Evolutionary conservation across 2,888 invertebrate species (phyloP), one percentile per base, ranked within the genome.

Genomic region (Apotomis capreana): DNA sequence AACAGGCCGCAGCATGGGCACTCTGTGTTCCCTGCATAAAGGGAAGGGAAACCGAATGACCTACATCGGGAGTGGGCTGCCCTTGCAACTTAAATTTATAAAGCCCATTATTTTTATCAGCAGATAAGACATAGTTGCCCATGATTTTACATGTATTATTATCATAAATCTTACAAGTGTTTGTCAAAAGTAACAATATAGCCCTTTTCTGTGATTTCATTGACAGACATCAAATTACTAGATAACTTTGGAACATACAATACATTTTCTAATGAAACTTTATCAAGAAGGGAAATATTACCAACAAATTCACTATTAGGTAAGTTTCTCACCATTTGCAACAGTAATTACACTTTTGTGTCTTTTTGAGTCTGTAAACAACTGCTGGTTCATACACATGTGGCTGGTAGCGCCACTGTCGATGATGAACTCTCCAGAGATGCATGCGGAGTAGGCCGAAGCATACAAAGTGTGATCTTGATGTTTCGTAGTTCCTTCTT

Each of bases 51-150:
- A 9, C 61, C 10, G 46, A 61, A 15, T 61, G 61, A 46, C 61
- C 46, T 61, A 61, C 8, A 13, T 61, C 12, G 61, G 61, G 61
- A 61, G 10, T 49, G 61, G 15, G 61, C 26, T 61, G 61, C 61
- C 10, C 61, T 61, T 61, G 61, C 61, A 46, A 57, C 9, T 58
- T 58, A 37, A 55, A 52, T 54, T 44, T 68, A 64, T 59, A 73
- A 37, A 68, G 13, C 10, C 68, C 54, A 73, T 73, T 73, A 54
- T 40, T 49, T 58, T 59, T 64, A 15, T 71, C 44, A 61, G 61
- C 67, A 55, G 26, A 5, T 61, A 71, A 37, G 49, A 67, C 46
- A 46, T 44, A 62, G 44, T 64, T 60, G 15, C 61, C 49, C 44
- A 12, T 61, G 61, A 71, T 71, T 36, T 67, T 52, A 68, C 58